Percentiles rank a stretch among this genome's conserved stretches.
These are phyloP conservation scores for Xylocopa sonorina DNA, from an alignment of 1,140 invertebrate genomes.

Conservation along the genomic window DNA sequence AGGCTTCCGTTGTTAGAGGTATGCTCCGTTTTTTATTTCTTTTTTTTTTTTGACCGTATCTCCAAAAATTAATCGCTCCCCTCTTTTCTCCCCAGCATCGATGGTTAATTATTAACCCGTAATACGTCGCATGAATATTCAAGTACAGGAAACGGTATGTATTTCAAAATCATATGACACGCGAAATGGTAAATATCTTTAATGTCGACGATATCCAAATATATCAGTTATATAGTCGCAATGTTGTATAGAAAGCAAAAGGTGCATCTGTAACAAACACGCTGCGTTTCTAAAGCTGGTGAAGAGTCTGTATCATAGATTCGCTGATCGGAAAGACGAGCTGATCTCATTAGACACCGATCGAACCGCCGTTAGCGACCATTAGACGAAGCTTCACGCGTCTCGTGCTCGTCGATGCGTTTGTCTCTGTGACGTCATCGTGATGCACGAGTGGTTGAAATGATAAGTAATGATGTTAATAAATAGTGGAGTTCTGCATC, in stretches of 20 bases:
- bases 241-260: too few relatives aligned
- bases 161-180: constrained; percentile 7
- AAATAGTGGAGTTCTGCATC: constrained; percentile 61
- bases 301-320: too few relatives aligned
- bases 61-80: not conserved
- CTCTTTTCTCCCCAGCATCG: not conserved
- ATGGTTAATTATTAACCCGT: constrained; percentile 8
- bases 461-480: constrained; percentile 74
- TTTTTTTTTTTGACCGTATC: too few relatives aligned
- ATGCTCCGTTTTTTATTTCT: not conserved
- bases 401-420: constrained; percentile 43
- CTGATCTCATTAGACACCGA: not conserved
- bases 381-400: not conserved
- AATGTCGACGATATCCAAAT: too few relatives aligned
- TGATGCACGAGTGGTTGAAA: constrained; percentile 70
- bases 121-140: constrained; percentile 5
- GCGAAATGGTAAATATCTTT: not conserved
- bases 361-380: not conserved
- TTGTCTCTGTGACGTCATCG: constrained; percentile 68
- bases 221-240: too few relatives aligned
- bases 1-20: constrained; percentile 6
- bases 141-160: not conserved
- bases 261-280: too few relatives aligned
- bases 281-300: too few relatives aligned
- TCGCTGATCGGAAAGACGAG: too few relatives aligned